phyloP scores from a whole-genome alignment of 2,113 vertebrate genomes.

The Lipophrys pholis region DNA sequence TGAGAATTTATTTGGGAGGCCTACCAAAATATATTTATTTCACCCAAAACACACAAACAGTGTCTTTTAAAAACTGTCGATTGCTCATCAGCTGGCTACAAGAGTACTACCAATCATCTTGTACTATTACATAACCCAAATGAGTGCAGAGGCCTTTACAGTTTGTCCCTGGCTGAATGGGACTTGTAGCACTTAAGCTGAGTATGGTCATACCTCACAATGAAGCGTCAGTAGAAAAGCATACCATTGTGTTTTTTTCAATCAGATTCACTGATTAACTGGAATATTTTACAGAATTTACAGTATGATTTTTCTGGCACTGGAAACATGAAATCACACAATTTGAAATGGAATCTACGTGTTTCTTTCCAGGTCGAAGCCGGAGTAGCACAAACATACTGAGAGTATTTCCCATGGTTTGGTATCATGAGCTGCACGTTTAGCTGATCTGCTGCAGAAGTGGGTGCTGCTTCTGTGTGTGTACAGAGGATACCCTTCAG shows the following conservation, averaged over 20 bases:
- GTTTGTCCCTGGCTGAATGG: neutral
- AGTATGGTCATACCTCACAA: neutral
- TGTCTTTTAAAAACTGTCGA: neutral
- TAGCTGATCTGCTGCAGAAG: too few species aligned
- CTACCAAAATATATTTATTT: constrained; percentile 19
- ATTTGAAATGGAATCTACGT: too few species aligned
- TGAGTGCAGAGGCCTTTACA: constrained; percentile 22
- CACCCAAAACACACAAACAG: neutral
- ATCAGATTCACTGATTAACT: neutral
- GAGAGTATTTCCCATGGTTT: too few species aligned
- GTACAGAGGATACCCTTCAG: too few species aligned
- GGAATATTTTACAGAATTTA: too few species aligned
- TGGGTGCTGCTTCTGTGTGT: too few species aligned
- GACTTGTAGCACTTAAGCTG: neutral
- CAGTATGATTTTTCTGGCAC: neutral
- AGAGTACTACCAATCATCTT: constrained; percentile 1
- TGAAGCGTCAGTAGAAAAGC: neutral
- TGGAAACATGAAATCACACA: too few species aligned
- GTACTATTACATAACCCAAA: neutral
- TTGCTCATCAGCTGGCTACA: neutral
- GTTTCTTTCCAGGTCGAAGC: too few species aligned
- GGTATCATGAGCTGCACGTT: too few species aligned
- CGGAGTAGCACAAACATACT: too few species aligned
- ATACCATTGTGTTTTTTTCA: neutral
- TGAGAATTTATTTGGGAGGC: constrained; percentile 19